Evolutionary conservation across 2,888 invertebrate species (phyloP), one percentile per base, ranked within the genome.

Genomic region (Boloria selene): DNA sequence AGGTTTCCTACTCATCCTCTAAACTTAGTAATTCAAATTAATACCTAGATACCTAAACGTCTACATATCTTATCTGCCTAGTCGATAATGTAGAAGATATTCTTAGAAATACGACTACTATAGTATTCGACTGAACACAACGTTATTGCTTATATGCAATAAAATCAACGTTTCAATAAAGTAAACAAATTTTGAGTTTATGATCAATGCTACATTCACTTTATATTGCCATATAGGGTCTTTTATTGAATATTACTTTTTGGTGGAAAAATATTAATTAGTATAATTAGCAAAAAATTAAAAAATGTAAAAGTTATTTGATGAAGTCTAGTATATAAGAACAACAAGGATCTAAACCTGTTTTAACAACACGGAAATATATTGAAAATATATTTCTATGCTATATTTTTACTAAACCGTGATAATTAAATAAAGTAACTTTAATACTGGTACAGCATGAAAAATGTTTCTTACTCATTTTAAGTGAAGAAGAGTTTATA

Each of bases 21-120:
- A 92, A 92, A 92, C 92, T 85, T 90, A 91, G 90, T 90, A 85
- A 84, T 85, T 76, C 73, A 87, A 85, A 85, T 82, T 82, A 86
- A 85, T 75, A 67, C 70, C 78, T 79, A 87, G 79, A 67, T 59
- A 63, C 65, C 68, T 72, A 72, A 47, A 76, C 73, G 26, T 71
- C 76, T 77, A 76, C 71, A 56, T 69, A 73, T 75, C 81, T 84
- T 83, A 82, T 65, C 83, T 83, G 84, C 73, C 79, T 81, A 81
- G 72, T 68, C 70, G 75, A 79, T 75, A 77, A 75, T 65, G 58
- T 68, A 70, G 59, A 72, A 65, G 64, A 65, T 68, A 69, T 52
- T 79, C 84, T 87, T 87, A 86, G 73, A 78, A 79, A 79, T 77
- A 70, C 63, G 66, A 66, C 64, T 72, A 68, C 53, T 65, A 69